These are phyloP conservation scores for Ammodytes dubius DNA, from an alignment of 2,113 vertebrate species.

Conservation along the genomic window DNA sequence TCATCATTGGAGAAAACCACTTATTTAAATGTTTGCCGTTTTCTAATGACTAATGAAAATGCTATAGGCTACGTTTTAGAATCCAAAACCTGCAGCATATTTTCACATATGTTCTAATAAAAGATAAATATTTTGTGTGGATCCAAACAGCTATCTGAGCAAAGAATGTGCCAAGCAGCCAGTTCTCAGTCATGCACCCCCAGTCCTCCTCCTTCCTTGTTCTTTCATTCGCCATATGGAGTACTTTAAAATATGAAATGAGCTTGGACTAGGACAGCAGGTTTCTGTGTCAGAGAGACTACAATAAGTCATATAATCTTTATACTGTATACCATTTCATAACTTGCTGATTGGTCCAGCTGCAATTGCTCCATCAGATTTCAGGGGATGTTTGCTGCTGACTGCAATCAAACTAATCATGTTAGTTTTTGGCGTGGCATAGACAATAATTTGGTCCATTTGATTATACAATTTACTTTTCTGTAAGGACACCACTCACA, in stretches of 20 bases:
- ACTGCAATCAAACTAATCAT: neutral
- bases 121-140: neutral
- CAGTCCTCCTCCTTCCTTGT: neutral
- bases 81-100: neutral
- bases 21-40: neutral
- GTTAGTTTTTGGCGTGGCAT: neutral
- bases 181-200: neutral
- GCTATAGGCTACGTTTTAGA: too few species aligned
- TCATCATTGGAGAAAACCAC: neutral
- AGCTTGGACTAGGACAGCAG: slow-evolving; percentile 51
- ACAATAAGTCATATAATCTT: neutral
- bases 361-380: neutral
- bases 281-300: slow-evolving; percentile 65
- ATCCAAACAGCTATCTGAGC: neutral
- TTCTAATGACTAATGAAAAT: neutral
- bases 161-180: neutral
- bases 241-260: slow-evolving; percentile 66
- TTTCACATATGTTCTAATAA: neutral
- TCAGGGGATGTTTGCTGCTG: neutral
- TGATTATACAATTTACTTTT: neutral
- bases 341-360: neutral
- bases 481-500: neutral
- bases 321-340: neutral
- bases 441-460: neutral
- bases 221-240: slow-evolving; percentile 26